Evolutionary conservation across 2,888 invertebrate genomes (phyloP), one percentile per base, ranked within the genome.

Genomic region (Choristoneura rosaceana): DNA sequence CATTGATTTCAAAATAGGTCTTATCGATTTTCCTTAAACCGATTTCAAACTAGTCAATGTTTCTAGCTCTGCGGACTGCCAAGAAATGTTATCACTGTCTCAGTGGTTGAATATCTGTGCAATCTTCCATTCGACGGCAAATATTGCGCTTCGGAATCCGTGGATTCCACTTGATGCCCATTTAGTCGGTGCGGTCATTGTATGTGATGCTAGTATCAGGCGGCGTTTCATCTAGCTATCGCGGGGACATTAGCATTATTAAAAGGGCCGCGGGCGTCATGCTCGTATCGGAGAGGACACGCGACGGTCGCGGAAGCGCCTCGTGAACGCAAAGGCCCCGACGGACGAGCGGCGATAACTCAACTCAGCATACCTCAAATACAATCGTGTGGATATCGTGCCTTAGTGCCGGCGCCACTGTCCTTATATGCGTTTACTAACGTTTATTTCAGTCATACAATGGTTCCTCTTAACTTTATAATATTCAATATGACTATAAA

Each of bases 231-330:
- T 83, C 82, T 82, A 80, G 80, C 87, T 90, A 91, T 91, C 92
- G 86, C 81, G 82, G 83, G 78, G 86, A 91, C 91, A 92, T 93
- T 93, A 92, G 90, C 91, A 91, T 92, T 92, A 93, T 92, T 92
- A 92, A 91, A 90, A 91, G 90, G 88, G 83, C 92, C 92, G 91
- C 91, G 83, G 87, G 90, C 87, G 90, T 90, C 90, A 87, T 87
- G 90, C 84, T 90, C 86, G 86, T 91, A 92, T 92, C 92, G 87
- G 85, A 81, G 89, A 83, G 87, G 89, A 90, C 91, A 88, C 85
- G 84, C 87, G 88, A 88, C 88, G 86, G 87, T 87, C 88, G 90
- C 91, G 91, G 92, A 91, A 92, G 90, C 88, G 82, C 82, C 81
- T 81, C 81, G 78, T 82, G 84, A 81, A 87, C 84, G 84, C 90